A percentile compares a stretch with the other conserved stretches of the same genome.
Evolutionary conservation across 2,888 invertebrate genomes (phyloP).

Genomic region (Acronicta alni): DNA sequence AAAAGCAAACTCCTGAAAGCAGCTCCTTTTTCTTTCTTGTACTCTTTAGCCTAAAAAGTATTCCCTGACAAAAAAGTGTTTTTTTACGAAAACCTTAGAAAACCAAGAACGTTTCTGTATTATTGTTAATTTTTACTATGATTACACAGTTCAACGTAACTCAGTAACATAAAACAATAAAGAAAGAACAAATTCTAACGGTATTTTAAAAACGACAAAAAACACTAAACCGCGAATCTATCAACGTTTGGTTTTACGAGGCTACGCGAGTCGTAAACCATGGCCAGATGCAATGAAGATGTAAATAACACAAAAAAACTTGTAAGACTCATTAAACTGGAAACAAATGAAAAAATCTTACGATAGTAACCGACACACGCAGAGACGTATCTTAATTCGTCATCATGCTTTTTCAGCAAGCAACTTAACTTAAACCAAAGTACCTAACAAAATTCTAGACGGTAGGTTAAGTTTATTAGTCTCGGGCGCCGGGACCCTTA

Average conservation of each 20-base stretch:
- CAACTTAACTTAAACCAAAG: too few relatives aligned
- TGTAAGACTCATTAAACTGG: slow-evolving; percentile 44
- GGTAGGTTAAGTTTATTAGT: too few relatives aligned
- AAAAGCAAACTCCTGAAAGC: too few relatives aligned
- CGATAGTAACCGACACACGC: background rate
- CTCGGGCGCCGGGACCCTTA: too few relatives aligned
- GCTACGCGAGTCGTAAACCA: slow-evolving; percentile 55
- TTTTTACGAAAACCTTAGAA: too few relatives aligned
- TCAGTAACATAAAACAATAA: slow-evolving; percentile 23
- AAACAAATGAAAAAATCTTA: slow-evolving; percentile 42
- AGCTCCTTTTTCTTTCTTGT: too few relatives aligned
- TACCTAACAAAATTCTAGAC: too few relatives aligned
- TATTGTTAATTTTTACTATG: background rate
- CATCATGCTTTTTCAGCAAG: too few relatives aligned
- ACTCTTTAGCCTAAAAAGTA: too few relatives aligned
- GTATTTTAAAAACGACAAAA: slow-evolving; percentile 42
- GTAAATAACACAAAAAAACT: slow-evolving; percentile 53
- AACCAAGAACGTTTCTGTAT: too few relatives aligned
- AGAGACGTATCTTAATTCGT: background rate
- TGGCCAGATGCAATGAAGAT: slow-evolving; percentile 63
- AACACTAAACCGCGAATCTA: slow-evolving; percentile 51
- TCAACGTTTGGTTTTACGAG: slow-evolving; percentile 51
- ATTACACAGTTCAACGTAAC: slow-evolving; percentile 26
- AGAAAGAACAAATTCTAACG: slow-evolving; percentile 26
- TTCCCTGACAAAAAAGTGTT: too few relatives aligned